Evolutionary conservation across 2,888 invertebrate genomes (phyloP).

Genomic region (Agrenia bidenticulata): DNA sequence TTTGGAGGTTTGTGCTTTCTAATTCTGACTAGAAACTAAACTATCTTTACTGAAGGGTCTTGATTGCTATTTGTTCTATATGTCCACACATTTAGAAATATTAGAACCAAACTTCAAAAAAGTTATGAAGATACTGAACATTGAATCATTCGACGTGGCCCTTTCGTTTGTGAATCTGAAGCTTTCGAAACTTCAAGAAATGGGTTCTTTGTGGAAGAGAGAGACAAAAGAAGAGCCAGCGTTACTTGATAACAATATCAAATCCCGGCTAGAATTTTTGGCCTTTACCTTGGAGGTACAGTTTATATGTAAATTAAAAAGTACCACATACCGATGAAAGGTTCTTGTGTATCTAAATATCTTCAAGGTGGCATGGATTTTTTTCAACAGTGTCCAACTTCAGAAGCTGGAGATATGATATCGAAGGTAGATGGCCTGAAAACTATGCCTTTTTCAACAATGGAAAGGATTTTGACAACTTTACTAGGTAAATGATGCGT

Average conservation of each 20-base stretch:
- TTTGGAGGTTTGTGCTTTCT: no score
- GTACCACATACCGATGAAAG: no score
- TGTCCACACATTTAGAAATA: no score
- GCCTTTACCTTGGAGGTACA: constrained; percentile 11
- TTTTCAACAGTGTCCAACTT: constrained; percentile 14
- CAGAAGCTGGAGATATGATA: constrained; percentile 34
- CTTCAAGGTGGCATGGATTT: background rate
- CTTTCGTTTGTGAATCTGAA: constrained; percentile 14
- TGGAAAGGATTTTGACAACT: constrained; percentile 1
- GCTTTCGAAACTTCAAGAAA: constrained; percentile 12
- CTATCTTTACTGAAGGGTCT: no score
- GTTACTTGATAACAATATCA: background rate
- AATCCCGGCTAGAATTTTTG: constrained; percentile 20
- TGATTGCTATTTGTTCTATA: no score
- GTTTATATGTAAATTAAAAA: no score
- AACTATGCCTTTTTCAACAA: constrained; percentile 9
- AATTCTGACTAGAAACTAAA: no score
- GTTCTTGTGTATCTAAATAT: background rate
- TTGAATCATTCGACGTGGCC: constrained; percentile 15
- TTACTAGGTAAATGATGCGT: constrained; percentile 11
- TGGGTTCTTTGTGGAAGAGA: constrained; percentile 7
- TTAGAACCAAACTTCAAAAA: background rate
- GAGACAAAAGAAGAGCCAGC: background rate
- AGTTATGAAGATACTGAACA: constrained; percentile 1
- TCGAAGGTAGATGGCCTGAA: constrained; percentile 17